phyloP scores from a whole-genome alignment of 2,113 vertebrate species.

The Siniperca chuatsi region DNA sequence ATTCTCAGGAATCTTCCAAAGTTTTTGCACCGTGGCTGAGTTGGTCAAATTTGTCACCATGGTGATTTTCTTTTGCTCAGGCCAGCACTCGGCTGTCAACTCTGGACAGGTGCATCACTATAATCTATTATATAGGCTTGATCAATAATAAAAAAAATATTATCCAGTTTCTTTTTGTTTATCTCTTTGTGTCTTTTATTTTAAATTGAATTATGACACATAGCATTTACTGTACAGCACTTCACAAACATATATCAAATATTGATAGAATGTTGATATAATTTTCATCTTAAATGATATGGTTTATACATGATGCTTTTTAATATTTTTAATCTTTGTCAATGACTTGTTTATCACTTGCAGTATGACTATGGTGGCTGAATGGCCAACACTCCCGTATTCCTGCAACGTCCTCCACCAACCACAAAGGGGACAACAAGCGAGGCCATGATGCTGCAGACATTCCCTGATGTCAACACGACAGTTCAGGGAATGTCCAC shows the following conservation, averaged over 20 bases:
- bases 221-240: neutral
- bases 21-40: conserved; percentile 37
- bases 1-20: conserved; percentile 63
- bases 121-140: neutral
- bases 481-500: conserved; percentile 54
- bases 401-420: conserved; percentile 70
- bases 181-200: neutral
- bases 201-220: neutral
- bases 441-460: conserved; percentile 49
- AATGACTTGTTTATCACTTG: neutral
- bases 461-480: conserved; percentile 48
- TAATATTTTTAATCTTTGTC: neutral
- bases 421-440: conserved; percentile 66
- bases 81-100: conserved; percentile 72
- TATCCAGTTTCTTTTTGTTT: neutral
- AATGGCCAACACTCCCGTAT: conserved; percentile 74
- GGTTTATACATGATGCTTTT: neutral
- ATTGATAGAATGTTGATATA: neutral
- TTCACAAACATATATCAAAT: neutral
- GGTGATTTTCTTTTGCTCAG: conserved; percentile 72
- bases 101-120: conserved; percentile 66
- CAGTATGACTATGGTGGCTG: conserved; percentile 75
- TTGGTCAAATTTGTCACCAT: conserved; percentile 76
- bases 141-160: neutral
- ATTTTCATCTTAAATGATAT: neutral